Conservation (phyloP, 2,888 invertebrate genomes). For the Drosophila pegasa region DNA sequence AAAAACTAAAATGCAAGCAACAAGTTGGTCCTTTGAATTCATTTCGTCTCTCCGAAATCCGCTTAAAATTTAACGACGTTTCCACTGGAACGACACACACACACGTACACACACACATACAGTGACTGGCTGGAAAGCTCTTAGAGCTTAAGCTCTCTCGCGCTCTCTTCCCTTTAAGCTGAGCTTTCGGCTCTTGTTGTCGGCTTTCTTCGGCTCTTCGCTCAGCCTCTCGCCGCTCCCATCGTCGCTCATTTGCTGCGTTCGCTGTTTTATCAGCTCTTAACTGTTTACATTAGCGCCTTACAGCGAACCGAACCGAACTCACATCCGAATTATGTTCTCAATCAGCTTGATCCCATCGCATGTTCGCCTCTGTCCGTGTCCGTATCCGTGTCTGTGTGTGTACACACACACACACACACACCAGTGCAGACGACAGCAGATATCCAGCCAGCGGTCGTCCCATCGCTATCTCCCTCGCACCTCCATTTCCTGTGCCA, state of each 20-base stretch:
- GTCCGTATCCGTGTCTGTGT: too few relatives aligned
- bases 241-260: slow-evolving; percentile 6
- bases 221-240: slow-evolving; percentile 2
- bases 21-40: slow-evolving; percentile 51
- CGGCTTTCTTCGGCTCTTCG: slow-evolving; percentile 3
- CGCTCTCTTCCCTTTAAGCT: slow-evolving; percentile 14
- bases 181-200: slow-evolving; percentile 7
- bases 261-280: slow-evolving; percentile 13
- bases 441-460: slow-evolving; percentile 12
- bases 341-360: slow-evolving; percentile 15
- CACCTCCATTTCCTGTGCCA: slow-evolving; percentile 45
- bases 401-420: too few relatives aligned
- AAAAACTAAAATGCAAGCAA: slow-evolving; percentile 31
- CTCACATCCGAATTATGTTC: slow-evolving; percentile 12
- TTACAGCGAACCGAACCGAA: slow-evolving; percentile 8
- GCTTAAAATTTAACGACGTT: slow-evolving; percentile 18
- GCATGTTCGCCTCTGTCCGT: background rate
- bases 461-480: background rate
- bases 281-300: slow-evolving; percentile 21
- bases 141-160: background rate
- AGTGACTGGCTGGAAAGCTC: slow-evolving; percentile 22
- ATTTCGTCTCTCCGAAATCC: slow-evolving; percentile 20
- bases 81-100: slow-evolving; percentile 10
- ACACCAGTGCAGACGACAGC: background rate
- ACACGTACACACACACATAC: background rate